Conservation (phyloP, 2,113 vertebrate genomes). For the Origma solitaria region DNA sequence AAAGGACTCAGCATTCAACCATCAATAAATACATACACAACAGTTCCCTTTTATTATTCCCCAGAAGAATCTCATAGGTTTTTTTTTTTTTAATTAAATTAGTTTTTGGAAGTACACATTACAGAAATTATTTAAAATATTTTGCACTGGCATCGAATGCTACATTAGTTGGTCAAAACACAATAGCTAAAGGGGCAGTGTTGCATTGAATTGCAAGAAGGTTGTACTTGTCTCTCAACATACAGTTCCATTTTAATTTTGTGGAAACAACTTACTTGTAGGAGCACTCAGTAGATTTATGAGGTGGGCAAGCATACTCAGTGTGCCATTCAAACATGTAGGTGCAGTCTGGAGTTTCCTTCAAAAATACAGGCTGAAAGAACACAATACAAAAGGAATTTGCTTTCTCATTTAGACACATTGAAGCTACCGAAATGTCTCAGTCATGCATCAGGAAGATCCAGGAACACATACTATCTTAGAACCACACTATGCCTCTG, state of each 20-base stretch:
- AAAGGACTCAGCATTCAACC: not conserved
- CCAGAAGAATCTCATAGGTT: not conserved
- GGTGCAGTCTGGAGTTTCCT: slow-evolving; percentile 89
- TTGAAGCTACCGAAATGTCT: not conserved
- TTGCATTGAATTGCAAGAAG: not conserved
- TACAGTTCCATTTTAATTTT: not conserved
- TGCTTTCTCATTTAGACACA: not conserved
- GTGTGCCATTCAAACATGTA: slow-evolving; percentile 94
- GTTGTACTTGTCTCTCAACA: not conserved
- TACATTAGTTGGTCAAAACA: not conserved
- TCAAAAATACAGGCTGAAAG: slow-evolving; percentile 81
- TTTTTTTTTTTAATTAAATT: not conserved
- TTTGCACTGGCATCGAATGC: not conserved
- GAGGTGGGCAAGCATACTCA: slow-evolving; percentile 82
- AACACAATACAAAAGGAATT: not conserved
- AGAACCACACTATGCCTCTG: not conserved
- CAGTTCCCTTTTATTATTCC: not conserved
- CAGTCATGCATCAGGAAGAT: not conserved
- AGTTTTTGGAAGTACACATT: not conserved
- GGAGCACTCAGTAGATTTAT: slow-evolving; percentile 84
- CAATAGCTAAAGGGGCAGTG: not conserved
- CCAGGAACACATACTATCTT: not conserved
- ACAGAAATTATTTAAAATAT: not conserved
- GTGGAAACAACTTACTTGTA: slow-evolving; percentile 78
- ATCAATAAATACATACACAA: not conserved